These are phyloP conservation scores for Spialia ferax DNA, from an alignment of 2,888 invertebrate genomes.

Conservation along the genomic window DNA sequence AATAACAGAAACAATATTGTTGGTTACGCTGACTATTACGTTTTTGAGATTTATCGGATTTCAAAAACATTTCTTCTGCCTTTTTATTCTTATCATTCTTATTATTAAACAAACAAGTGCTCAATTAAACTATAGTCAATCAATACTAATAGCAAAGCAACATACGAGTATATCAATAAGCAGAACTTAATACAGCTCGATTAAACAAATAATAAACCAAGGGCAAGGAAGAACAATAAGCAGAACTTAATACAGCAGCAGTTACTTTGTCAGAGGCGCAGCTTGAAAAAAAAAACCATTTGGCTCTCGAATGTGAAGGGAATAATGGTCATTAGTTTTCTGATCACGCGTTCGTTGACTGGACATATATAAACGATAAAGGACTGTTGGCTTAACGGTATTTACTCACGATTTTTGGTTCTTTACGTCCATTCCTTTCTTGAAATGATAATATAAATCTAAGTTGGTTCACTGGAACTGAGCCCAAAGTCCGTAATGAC, in stretches of 20 bases:
- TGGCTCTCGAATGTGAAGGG: neutral
- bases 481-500: neutral
- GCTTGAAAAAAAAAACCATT: neutral
- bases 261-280: neutral
- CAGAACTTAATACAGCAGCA: neutral
- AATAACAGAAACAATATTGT: neutral
- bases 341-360: constrained; percentile 3
- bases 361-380: constrained; percentile 2
- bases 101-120: too few species aligned
- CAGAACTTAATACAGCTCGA: too few species aligned
- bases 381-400: neutral
- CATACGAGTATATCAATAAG: too few species aligned
- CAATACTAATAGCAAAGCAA: too few species aligned
- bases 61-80: neutral
- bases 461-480: neutral
- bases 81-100: too few species aligned
- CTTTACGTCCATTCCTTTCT: neutral
- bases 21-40: neutral
- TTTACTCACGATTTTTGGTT: neutral
- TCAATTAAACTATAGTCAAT: too few species aligned
- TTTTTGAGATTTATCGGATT: neutral
- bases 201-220: too few species aligned
- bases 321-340: constrained; percentile 3
- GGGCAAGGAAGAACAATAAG: neutral
- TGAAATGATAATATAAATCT: neutral